Evolutionary conservation across 1,140 invertebrate species (phyloP).

Genomic region (Megalonaias nervosa): DNA sequence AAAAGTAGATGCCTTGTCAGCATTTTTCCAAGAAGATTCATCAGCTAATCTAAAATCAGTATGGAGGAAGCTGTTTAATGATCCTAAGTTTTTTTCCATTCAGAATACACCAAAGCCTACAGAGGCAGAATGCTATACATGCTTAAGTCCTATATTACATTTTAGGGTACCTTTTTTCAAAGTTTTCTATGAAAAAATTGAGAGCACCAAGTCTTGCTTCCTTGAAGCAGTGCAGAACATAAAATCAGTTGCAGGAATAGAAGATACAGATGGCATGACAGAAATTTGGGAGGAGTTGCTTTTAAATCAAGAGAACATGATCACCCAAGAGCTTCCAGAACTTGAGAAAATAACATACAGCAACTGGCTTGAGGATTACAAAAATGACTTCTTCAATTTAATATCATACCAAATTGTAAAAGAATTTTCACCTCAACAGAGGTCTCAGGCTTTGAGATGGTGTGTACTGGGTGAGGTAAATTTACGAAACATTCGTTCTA

Average conservation of each 20-base stretch:
- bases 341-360: not conserved
- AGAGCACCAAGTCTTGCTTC: conserved; percentile 20
- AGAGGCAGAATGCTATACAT: conserved; percentile 27
- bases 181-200: conserved; percentile 12
- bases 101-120: not conserved
- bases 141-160: conserved; percentile 9
- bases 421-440: not conserved
- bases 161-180: conserved; percentile 19
- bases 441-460: conserved; percentile 12
- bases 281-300: conserved; percentile 6
- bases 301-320: conserved; percentile 3
- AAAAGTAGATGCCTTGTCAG: conserved; percentile 9
- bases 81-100: conserved; percentile 6
- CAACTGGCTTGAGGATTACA: conserved; percentile 9
- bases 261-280: conserved; percentile 7
- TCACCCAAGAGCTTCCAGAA: not conserved
- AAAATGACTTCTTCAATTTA: conserved; percentile 27
- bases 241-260: conserved; percentile 13
- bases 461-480: not conserved
- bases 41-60: not conserved
- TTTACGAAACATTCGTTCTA: not conserved
- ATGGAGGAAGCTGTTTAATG: not conserved
- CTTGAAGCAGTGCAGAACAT: not conserved
- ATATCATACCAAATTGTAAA: conserved; percentile 4
- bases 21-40: conserved; percentile 18